Base-by-base conservation (phyloP, 1,140 invertebrate species). In the Caenorhabditis remanei region DNA sequence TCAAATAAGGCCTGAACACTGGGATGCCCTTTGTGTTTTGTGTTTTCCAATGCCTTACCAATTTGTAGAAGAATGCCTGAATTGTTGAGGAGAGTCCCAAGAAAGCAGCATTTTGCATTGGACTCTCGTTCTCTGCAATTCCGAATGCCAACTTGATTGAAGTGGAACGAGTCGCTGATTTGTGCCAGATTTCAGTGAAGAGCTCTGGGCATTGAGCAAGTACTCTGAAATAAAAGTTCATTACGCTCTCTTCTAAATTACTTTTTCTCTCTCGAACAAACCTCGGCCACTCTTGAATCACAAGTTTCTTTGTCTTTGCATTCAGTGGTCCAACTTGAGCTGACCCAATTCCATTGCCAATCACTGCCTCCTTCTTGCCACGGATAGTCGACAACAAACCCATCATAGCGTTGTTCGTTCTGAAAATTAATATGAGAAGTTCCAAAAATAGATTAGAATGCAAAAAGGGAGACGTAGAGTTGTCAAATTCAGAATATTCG, bases 81-180 rank as follows among this genome's bases (percentile, higher is more conserved):
- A 88, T 88, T 21, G 84, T 85, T 8, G 71, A 53, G 8, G 84
- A 83, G 46, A 88, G 84, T 40, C 63, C 85, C 84, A 88, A 75
- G 46, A 88, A 88, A 7, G 87, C 71, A 48, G 87, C 75, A 82
- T 84, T 88, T 41, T 84, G 53, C 84, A 86, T 83, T 55, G 84
- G 87, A 41, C 67, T 85, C 32, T 85, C 87, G 40, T 85, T 79
- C 24, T 88, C 87, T 32, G 87, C 58, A 19, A 88, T 85, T 21
- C 87, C 87, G 40, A 88, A 88, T 21, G 87, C 87, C 61, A 87
- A 48, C 63, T 88, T 88, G 65, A 88, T 88, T 21, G 87, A 88
- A 58, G 84, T 88, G 67, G 83, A 86, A 14, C 87, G 83, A 46
- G 63, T 85, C 14, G 87, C 83, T 14, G 87, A 88, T 40, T 75